Conservation (phyloP, 2,888 invertebrate genomes). For the Hemicrepidius hirtus region DNA sequence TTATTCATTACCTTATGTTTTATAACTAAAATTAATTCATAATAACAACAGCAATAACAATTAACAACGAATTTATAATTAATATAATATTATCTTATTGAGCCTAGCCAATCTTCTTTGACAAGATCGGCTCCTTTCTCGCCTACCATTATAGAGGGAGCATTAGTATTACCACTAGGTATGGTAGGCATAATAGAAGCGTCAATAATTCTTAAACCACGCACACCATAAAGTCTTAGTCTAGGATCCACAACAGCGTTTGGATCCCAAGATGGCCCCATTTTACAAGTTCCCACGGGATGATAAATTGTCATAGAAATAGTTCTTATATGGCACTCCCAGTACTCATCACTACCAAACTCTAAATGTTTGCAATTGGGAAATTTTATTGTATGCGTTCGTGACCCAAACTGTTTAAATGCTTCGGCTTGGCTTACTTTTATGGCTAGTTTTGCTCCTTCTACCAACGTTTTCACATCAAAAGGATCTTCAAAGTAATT, state of each 20-base stretch:
- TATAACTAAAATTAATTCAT: no score
- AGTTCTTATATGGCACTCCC: conserved; percentile 90
- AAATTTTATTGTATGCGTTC: conserved; percentile 83
- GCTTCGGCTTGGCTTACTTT: conserved; percentile 83
- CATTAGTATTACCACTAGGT: conserved; percentile 92
- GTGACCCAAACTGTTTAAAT: conserved; percentile 87
- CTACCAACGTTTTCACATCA: conserved; percentile 87
- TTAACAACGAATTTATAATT: neutral
- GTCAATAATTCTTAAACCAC: conserved; percentile 87
- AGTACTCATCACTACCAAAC: conserved; percentile 87
- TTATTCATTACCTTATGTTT: no score
- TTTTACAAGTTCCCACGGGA: conserved; percentile 91
- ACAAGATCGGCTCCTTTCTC: conserved; percentile 92
- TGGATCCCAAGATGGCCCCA: conserved; percentile 87
- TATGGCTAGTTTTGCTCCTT: conserved; percentile 86
- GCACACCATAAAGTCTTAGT: conserved; percentile 84
- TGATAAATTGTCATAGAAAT: conserved; percentile 94
- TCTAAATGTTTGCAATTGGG: conserved; percentile 85
- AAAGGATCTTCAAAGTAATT: conserved; percentile 91
- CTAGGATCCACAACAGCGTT: conserved; percentile 89
- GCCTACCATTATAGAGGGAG: conserved; percentile 93
- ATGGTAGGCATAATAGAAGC: conserved; percentile 93
- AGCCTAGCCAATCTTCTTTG: conserved; percentile 86
- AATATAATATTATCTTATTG: conserved; percentile 5
- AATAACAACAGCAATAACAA: conserved; percentile 3